These are phyloP conservation scores for Clarias platycephalus DNA, from an alignment of 2,797 vertebrate species.

Conservation along the genomic window DNA sequence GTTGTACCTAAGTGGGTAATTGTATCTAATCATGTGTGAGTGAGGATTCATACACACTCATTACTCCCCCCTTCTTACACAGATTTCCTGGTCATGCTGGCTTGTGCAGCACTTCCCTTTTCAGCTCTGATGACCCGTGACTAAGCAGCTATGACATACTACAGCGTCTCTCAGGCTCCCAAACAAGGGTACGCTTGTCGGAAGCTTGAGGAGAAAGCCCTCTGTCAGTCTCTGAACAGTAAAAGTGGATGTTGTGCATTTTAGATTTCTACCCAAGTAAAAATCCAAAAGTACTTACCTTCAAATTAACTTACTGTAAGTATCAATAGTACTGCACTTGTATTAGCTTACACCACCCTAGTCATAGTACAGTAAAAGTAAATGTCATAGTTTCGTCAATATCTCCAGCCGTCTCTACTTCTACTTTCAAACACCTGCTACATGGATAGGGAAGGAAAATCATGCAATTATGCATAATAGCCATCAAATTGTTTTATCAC, in stretches of 20 bases:
- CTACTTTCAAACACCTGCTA: no score
- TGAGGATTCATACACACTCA: background rate
- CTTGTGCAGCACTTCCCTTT: conserved; percentile 8
- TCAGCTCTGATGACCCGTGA: conserved; percentile 50
- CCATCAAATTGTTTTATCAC: no score
- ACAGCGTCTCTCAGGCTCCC: background rate
- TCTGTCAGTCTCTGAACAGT: background rate
- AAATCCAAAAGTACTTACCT: no score
- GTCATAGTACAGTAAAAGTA: no score
- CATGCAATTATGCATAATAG: no score
- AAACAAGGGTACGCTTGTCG: background rate
- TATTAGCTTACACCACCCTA: no score
- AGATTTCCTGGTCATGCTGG: background rate
- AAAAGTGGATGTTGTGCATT: background rate
- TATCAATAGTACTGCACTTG: no score
- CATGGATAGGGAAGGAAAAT: no score
- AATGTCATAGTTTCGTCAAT: no score
- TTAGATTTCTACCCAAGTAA: no score
- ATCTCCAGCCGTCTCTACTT: no score
- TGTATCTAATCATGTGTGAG: background rate
- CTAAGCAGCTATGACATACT: conserved; percentile 50
- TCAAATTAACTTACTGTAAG: no score
- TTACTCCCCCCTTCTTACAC: background rate
- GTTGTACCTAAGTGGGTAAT: background rate
- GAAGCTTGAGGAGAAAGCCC: conserved; percentile 1